Evolutionary conservation across 2,113 vertebrate genomes (phyloP).

Genomic region (Verasper variegatus): DNA sequence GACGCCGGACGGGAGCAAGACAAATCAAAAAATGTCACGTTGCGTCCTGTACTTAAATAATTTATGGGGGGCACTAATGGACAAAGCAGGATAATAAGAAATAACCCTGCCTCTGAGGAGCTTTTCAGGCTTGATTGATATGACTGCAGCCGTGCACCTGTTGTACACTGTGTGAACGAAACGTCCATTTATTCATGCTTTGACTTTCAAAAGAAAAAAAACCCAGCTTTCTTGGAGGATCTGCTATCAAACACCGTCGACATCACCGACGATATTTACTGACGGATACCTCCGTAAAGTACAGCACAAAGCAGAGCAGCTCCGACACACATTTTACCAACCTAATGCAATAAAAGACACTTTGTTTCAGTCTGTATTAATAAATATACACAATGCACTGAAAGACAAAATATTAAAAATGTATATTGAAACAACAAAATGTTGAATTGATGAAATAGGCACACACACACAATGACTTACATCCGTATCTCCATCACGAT

Average conservation of each 20-base stretch:
- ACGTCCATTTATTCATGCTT: slow-evolving; percentile 28
- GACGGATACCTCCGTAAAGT: slow-evolving; percentile 26
- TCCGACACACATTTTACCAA: slow-evolving; percentile 30
- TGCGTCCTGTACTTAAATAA: not conserved
- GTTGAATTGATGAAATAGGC: slow-evolving; percentile 43
- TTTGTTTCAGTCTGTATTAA: slow-evolving; percentile 38
- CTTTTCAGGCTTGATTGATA: slow-evolving; percentile 53
- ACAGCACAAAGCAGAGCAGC: slow-evolving; percentile 31
- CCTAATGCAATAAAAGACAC: slow-evolving; percentile 37
- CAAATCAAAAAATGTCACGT: slow-evolving; percentile 52
- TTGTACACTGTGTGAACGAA: slow-evolving; percentile 38
- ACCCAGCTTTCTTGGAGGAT: slow-evolving; percentile 35
- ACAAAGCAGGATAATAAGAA: too few species aligned
- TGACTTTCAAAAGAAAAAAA: slow-evolving; percentile 23
- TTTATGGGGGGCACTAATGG: too few species aligned
- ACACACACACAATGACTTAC: slow-evolving; percentile 37
- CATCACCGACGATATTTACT: slow-evolving; percentile 35
- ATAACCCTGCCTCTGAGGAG: too few species aligned
- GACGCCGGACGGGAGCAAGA: slow-evolving; percentile 48
- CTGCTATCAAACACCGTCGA: slow-evolving; percentile 30
- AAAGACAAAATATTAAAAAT: slow-evolving; percentile 53
- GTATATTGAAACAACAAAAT: slow-evolving; percentile 48
- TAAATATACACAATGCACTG: slow-evolving; percentile 35
- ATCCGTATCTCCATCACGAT: slow-evolving; percentile 39
- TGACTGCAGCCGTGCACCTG: slow-evolving; percentile 40